Conservation (phyloP, 2,113 vertebrate genomes). For the Rhinichthys klamathensis region DNA sequence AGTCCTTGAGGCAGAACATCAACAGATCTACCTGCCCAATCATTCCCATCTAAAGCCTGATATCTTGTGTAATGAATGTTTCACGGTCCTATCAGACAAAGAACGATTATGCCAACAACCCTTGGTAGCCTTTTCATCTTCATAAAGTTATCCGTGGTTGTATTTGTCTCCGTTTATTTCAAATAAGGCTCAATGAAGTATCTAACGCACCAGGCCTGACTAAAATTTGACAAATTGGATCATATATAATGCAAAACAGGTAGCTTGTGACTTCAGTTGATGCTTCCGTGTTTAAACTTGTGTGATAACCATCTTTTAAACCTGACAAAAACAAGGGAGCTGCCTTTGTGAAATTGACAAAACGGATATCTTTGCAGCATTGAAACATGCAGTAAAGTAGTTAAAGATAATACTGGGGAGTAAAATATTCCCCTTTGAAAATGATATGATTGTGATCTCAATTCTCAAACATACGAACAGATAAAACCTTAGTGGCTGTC, state of each 20-base stretch:
- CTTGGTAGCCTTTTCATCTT: neutral
- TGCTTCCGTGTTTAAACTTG: slow-evolving; percentile 54
- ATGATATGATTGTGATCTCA: slow-evolving; percentile 64
- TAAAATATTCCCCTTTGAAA: slow-evolving; percentile 72
- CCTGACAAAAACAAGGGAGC: slow-evolving; percentile 44
- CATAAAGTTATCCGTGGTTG: neutral
- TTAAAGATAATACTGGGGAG: slow-evolving; percentile 67
- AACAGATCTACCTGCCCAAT: slow-evolving; percentile 34
- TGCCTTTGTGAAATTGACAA: slow-evolving; percentile 62
- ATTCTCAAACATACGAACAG: slow-evolving; percentile 60
- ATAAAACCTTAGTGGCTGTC: slow-evolving; percentile 59
- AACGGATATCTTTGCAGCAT: slow-evolving; percentile 61
- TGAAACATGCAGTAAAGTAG: slow-evolving; percentile 68
- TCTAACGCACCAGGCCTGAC: neutral
- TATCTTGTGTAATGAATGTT: slow-evolving; percentile 37
- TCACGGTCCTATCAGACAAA: slow-evolving; percentile 12
- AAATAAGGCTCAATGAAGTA: neutral
- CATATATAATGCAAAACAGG: neutral
- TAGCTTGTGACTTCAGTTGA: slow-evolving; percentile 52
- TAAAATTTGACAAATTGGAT: neutral
- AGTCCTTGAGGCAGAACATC: slow-evolving; percentile 40
- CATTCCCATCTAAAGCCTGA: slow-evolving; percentile 20
- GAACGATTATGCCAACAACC: neutral
- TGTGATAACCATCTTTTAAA: slow-evolving; percentile 65
- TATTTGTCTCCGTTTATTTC: neutral